These are phyloP conservation scores for Puntigrus tetrazona DNA, from an alignment of 2,113 vertebrate genomes.

Conservation along the genomic window DNA sequence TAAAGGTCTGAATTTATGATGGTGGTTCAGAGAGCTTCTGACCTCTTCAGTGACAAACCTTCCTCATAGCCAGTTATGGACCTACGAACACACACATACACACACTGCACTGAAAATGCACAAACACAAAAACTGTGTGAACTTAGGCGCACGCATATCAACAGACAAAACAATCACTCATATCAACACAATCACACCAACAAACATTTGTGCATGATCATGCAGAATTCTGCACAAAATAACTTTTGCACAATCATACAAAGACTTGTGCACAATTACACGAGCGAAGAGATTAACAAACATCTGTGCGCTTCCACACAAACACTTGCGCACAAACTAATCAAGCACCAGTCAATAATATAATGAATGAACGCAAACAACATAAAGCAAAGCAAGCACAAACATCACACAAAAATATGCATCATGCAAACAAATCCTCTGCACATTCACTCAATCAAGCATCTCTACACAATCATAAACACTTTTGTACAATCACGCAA, in stretches of 20 bases:
- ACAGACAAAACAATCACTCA: background rate
- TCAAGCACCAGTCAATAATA: background rate
- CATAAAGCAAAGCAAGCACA: no score
- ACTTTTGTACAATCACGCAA: background rate
- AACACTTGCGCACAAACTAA: background rate
- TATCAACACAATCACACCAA: background rate
- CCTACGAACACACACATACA: background rate
- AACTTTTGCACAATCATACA: background rate
- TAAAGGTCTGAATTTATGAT: slow-evolving; percentile 97
- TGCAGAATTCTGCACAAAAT: no score
- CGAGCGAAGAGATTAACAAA: background rate
- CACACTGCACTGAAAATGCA: background rate
- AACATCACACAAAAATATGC: no score
- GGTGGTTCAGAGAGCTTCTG: slow-evolving; percentile 89
- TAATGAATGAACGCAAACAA: background rate
- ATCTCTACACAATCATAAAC: background rate
- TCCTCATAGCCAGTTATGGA: slow-evolving; percentile 82
- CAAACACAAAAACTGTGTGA: background rate
- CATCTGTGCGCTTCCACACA: background rate
- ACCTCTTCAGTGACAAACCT: slow-evolving; percentile 93
- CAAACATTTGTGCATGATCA: background rate
- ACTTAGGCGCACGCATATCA: background rate
- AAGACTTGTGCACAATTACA: background rate
- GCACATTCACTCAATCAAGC: background rate
- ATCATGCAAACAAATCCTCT: no score